A percentile compares a stretch with the other conserved stretches of the same genome.
Conservation (phyloP, 2,888 invertebrate species). For the Oithona nana region DNA sequence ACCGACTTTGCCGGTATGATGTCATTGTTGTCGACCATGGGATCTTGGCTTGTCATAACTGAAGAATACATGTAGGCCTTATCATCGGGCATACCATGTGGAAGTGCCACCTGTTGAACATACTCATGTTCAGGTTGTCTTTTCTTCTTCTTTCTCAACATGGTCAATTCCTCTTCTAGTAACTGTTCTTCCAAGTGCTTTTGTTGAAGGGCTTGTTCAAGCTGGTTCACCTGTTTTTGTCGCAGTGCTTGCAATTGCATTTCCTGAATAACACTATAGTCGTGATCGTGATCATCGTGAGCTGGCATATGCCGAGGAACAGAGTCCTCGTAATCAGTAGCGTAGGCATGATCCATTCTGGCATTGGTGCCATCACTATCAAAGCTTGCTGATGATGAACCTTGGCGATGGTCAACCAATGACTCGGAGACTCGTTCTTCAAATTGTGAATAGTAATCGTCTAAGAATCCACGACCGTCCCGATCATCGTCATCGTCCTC, state of each 20-base stretch:
- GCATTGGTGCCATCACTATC: background rate
- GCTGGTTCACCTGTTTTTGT: background rate
- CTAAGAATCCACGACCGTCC: background rate
- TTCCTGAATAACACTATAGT: background rate
- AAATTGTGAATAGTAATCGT: constrained; percentile 6
- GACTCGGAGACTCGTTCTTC: background rate
- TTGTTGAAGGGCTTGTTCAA: background rate
- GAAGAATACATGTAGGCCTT: background rate
- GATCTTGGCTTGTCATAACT: background rate
- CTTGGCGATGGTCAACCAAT: background rate
- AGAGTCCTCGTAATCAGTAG: background rate
- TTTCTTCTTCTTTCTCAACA: background rate
- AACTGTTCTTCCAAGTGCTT: background rate
- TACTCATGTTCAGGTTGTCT: background rate
- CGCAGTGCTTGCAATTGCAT: background rate
- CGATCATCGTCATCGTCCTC: no score
- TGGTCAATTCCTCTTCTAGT: background rate
- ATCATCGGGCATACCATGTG: background rate
- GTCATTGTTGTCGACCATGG: background rate
- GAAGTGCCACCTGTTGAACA: background rate
- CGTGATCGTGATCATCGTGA: background rate
- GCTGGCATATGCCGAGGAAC: background rate
- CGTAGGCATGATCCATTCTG: background rate
- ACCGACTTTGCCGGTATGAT: background rate
- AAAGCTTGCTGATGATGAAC: background rate